Base-by-base conservation (phyloP, 2,797 vertebrate genomes). In the Ciconia nigra region DNA sequence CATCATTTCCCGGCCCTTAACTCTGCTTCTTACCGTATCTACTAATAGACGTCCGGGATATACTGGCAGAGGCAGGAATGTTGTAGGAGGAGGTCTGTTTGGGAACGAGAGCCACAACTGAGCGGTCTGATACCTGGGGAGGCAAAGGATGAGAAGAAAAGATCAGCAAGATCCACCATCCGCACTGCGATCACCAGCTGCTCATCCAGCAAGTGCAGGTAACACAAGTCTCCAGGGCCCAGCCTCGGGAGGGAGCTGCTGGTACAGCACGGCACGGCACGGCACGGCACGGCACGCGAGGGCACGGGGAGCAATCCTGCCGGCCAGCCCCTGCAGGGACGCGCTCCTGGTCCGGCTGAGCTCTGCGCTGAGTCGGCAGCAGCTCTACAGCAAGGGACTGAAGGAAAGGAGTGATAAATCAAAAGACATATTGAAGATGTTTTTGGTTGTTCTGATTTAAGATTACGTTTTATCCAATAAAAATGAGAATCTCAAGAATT, bases 11-110 rank as follows among this genome's bases (percentile, higher is more conserved):
- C 25, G 1, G 1, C 51, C n/a, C 67, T 1, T 3, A 13, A 24
- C 51, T 33, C 47, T 7, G 33, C 46, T 54, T 57, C 99, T 99
- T 79, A 99, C 99, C 99, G 0, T 99, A 99, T 99, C 99, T 98
- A 86, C 99, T 99, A 94, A 99, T 99, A 42, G 99, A 99, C 0
- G 99, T 99, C 86, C 99, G 98, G 39, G 99, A 99, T 98, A 99
- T 99, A 98, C 99, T 99, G 95, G 99, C 99, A 10, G 99, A 99
- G 82, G 99, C 98, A 13, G 99, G 99, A 69, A 99, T 99, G 97
- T 99, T 99, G 98, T 99, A 99, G 13, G 99, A 99, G 9, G 99
- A 99, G 28, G 99, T 99, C 98, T 99, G 99, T 82, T 99, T 99
- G 46, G 99, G 99, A 55, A 99, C 99, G 62, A 99, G 97, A 42